phyloP scores from a whole-genome alignment of 2,888 invertebrate species.

The Idaea biselata region DNA sequence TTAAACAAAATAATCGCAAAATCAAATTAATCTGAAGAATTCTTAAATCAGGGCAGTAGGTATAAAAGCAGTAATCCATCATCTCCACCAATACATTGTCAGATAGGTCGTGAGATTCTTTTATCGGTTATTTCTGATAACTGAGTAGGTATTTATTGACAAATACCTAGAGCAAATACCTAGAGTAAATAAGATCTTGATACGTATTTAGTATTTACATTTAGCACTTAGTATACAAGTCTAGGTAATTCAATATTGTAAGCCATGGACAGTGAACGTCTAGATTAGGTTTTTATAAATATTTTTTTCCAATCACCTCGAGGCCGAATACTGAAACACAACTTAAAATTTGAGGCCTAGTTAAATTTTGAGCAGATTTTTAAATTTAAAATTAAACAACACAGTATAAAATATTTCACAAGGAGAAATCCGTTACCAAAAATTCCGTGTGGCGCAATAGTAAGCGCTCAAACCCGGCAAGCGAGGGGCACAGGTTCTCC shows the following conservation, averaged over 20 bases:
- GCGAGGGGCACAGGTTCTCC: too few species aligned
- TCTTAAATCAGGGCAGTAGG: not conserved
- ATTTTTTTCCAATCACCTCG: too few species aligned
- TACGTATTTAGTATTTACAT: not conserved
- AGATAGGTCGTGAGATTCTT: conserved; percentile 4
- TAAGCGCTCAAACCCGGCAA: too few species aligned
- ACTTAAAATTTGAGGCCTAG: too few species aligned
- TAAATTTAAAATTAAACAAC: too few species aligned
- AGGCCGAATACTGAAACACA: too few species aligned
- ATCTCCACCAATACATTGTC: not conserved
- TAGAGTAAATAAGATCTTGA: not conserved
- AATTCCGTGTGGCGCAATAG: too few species aligned
- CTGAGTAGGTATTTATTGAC: not conserved
- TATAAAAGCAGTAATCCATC: not conserved
- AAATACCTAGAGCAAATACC: not conserved
- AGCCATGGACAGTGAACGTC: not conserved
- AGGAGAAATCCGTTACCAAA: too few species aligned
- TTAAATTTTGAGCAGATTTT: too few species aligned
- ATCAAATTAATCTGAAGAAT: not conserved
- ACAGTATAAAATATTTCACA: too few species aligned
- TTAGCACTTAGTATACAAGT: not conserved
- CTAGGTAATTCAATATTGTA: not conserved
- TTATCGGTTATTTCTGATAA: not conserved
- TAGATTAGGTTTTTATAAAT: not conserved
- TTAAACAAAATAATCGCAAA: not conserved